phyloP scores from a whole-genome alignment of 2,888 invertebrate species.

The Eumerus sabulonum region DNA sequence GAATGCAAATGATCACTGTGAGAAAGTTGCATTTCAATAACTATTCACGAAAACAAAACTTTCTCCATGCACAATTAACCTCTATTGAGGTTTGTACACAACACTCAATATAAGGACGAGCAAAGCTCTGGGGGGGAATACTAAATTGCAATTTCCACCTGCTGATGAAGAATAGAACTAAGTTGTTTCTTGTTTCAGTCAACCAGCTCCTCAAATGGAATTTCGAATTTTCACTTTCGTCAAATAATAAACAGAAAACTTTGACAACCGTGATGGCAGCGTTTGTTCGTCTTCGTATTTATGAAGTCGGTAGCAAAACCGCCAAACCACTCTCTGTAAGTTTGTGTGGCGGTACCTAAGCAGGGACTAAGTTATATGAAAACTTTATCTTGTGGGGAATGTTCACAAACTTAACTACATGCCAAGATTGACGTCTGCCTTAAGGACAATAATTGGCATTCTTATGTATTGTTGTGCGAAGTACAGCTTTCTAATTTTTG shows the following conservation, averaged over 20 bases:
- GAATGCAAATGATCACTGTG: constrained; percentile 7
- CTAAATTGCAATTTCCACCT: constrained; percentile 56
- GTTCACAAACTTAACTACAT: too few species aligned
- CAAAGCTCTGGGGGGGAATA: constrained; percentile 29
- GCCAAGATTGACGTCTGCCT: too few species aligned
- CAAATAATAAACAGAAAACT: constrained; percentile 33
- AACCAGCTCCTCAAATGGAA: constrained; percentile 31
- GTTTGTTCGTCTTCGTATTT: too few species aligned
- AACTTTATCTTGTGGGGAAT: too few species aligned
- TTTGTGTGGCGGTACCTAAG: too few species aligned
- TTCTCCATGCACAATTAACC: constrained; percentile 49
- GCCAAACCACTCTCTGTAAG: too few species aligned
- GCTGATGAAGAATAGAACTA: constrained; percentile 37
- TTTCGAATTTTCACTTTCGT: constrained; percentile 46
- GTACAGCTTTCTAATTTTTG: too few species aligned
- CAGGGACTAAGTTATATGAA: too few species aligned
- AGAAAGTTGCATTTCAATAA: constrained; percentile 21
- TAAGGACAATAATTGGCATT: too few species aligned
- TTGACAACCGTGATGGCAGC: background rate
- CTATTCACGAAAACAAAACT: constrained; percentile 26
- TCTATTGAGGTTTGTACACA: constrained; percentile 44
- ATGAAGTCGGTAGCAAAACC: too few species aligned
- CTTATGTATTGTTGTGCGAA: too few species aligned
- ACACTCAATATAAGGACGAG: constrained; percentile 19
- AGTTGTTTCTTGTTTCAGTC: constrained; percentile 42